A percentile compares a stretch with the other conserved stretches of the same genome.
Evolutionary conservation across 2,888 invertebrate species (phyloP).

Genomic region (Agrotis puta): DNA sequence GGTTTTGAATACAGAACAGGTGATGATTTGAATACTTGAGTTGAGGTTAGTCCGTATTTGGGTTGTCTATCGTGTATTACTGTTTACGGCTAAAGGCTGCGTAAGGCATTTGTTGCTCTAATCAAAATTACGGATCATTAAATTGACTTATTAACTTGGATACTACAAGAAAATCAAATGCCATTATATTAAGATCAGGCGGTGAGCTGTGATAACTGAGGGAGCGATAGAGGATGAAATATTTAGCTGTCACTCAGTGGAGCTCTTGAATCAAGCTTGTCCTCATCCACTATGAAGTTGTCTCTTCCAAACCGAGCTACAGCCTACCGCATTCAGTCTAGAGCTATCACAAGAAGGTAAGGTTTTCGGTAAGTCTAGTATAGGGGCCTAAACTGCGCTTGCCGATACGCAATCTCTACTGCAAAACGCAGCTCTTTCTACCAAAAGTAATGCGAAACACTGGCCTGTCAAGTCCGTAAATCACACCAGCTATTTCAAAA

Average conservation of each 20-base stretch:
- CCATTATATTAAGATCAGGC: too few species aligned
- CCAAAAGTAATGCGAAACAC: not conserved
- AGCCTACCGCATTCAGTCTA: too few species aligned
- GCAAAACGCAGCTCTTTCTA: too few species aligned
- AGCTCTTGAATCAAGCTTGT: too few species aligned
- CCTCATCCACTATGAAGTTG: too few species aligned
- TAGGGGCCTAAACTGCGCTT: too few species aligned
- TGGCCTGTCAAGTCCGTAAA: not conserved
- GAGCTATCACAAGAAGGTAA: too few species aligned
- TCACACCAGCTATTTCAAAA: not conserved
- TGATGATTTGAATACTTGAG: slow-evolving; percentile 48
- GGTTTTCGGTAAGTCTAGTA: too few species aligned
- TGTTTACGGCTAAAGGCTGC: slow-evolving; percentile 6
- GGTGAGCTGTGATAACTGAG: too few species aligned
- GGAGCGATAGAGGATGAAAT: not conserved
- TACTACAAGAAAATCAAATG: not conserved
- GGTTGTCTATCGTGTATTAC: slow-evolving; percentile 7
- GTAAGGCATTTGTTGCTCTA: not conserved
- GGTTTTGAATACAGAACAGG: slow-evolving; percentile 56
- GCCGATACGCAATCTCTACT: too few species aligned
- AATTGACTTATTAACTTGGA: too few species aligned
- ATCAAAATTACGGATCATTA: slow-evolving; percentile 8
- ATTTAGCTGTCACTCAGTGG: not conserved
- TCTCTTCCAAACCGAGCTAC: too few species aligned
- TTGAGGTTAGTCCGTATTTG: slow-evolving; percentile 23